Conservation (phyloP, 2,797 vertebrate species). For the Phalloptychus januarius region DNA sequence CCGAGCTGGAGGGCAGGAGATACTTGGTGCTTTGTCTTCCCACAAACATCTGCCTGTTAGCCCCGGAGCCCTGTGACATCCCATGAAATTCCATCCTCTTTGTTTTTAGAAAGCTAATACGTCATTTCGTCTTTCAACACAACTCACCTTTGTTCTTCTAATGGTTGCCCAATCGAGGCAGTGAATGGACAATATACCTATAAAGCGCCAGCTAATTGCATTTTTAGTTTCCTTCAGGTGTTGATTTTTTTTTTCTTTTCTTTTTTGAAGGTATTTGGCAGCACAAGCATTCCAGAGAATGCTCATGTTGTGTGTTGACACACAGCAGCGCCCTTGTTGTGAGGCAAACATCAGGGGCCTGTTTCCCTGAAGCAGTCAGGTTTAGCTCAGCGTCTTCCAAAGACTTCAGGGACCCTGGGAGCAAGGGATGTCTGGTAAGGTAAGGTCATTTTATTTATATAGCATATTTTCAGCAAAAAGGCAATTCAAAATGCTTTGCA, state of each 20-base stretch:
- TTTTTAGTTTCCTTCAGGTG: background rate
- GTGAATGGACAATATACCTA: background rate
- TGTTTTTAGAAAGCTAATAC: constrained; percentile 5
- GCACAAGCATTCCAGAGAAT: constrained; percentile 45
- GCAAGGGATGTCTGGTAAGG: constrained; percentile 65
- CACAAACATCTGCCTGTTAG: constrained; percentile 71
- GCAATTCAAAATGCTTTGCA: too few relatives aligned
- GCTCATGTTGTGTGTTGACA: constrained; percentile 57
- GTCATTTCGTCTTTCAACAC: constrained; percentile 7
- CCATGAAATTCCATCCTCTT: constrained; percentile 12
- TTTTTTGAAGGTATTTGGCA: constrained; percentile 39
- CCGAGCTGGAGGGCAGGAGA: constrained; percentile 65
- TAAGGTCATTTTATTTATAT: too few relatives aligned
- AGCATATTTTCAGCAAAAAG: too few relatives aligned
- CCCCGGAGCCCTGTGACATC: constrained; percentile 38
- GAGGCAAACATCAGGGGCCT: constrained; percentile 69
- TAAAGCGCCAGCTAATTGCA: background rate
- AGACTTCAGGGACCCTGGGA: constrained; percentile 57
- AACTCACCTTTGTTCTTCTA: constrained; percentile 16
- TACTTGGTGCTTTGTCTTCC: constrained; percentile 68
- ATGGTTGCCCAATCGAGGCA: background rate
- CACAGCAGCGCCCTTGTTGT: constrained; percentile 70
- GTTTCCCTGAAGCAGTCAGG: constrained; percentile 57
- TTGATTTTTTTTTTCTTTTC: background rate
- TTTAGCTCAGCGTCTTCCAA: constrained; percentile 54